Base-by-base conservation (phyloP, 2,888 invertebrate species). In the Himalopsyche anomala region DNA sequence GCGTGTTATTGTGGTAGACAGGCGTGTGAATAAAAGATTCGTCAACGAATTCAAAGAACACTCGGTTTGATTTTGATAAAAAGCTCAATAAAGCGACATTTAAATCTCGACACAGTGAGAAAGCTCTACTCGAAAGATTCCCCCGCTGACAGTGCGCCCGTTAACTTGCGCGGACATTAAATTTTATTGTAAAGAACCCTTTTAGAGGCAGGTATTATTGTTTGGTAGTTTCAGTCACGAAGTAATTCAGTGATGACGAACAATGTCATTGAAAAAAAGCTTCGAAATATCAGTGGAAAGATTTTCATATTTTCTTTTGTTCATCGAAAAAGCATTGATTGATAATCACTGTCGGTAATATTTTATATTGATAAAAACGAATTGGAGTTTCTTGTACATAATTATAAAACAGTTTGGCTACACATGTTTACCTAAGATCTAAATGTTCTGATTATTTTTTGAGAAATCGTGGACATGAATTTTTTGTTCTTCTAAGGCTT, bases 61-160 rank as follows among this genome's bases (percentile, higher is more conserved):
- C 74, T 74, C 74, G 36, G 36, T 74, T 74, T 74, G 74, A 74
- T 74, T 74, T 74, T 74, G 74, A 74, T 74, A 74, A 74, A 74
- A 74, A 36, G 74, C 74, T 74, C 74, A 74, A 74, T 74, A 74
- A 74, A 74, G 74, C 38, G 74, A 74, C 74, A 74, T 74, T 74
- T 74, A 74, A 74, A 74, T 74, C 74, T 74, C 38, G 74, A 15
- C 74, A 36, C 74, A 74, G 36, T 74, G 38, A 74, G 38, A 62
- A 74, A 38, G 74, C 74, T 74, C 36, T 12, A 36, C 36, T 74
- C 36, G 38, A 38, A 74, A 19, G 74, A 9, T 74, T 38, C 38
- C 38, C 74, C 74, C 38, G 74, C 36, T 74, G 74, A 74, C 74
- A 38, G 38, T 38, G 36, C 38, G 15, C 12, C 74, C 74, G 74